Evolutionary conservation across 1,140 invertebrate species (phyloP), one percentile per base, ranked within the genome.

Genomic region (Rhyzopertha dominica): DNA sequence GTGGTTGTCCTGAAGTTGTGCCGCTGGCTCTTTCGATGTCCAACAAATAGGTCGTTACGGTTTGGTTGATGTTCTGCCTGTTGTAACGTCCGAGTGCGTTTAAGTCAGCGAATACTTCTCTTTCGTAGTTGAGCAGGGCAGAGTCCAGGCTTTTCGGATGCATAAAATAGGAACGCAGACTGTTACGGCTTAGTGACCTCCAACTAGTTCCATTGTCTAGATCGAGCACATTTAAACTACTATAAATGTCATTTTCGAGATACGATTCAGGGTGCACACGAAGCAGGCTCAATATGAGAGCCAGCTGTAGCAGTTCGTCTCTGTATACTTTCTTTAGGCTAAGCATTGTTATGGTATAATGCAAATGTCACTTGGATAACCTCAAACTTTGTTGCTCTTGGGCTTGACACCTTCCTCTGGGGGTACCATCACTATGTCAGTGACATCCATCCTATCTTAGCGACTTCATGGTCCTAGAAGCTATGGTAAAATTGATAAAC

Each of bases 301-400:
- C 85, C 4, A 91, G 68, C 52, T 87, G 82, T 12, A 91, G 68
- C 34, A 90, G 68, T 67, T 89, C 86, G 59, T 90, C 85, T 12
- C 80, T 74, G 49, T 84, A 83, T 3, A 84, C 62, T 65, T 88
- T 88, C 65, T 87, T 88, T 47, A 85, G 62, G 41, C 77, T 78
- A 59, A 85, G 69, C 82, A 87, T 85, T 44, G n/a, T 52, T 58
- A 22, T 42, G 39, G 25, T 18, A 26, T 13, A 37, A 43, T 34
- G 7, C 19, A 9, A 36, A 18, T 16, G n/a, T n/a, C n/a, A n/a
- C n/a, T n/a, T n/a, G n/a, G n/a, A n/a, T n/a, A n/a, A n/a, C n/a
- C n/a, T n/a, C n/a, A n/a, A n/a, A n/a, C n/a, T n/a, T n/a, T n/a
- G n/a, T n/a, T n/a, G n/a, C n/a, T n/a, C n/a, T n/a, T n/a, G n/a